Conservation (phyloP, 2,797 vertebrate species). For the Acanthopagrus latus region DNA sequence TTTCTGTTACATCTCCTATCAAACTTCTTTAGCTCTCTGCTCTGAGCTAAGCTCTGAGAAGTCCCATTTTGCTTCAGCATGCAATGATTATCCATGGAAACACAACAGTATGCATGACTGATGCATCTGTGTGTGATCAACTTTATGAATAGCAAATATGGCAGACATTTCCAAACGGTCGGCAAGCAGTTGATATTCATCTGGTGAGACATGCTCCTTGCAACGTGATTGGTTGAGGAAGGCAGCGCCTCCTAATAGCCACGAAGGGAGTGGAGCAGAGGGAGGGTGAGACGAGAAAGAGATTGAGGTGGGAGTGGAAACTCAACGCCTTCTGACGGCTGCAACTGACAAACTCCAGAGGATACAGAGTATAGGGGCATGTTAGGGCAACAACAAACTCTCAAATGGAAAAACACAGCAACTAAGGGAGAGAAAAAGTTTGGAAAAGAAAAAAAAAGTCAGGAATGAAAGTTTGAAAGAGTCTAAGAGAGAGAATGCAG, state of each 20-base stretch:
- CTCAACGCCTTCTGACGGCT: conserved; percentile 71
- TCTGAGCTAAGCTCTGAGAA: conserved; percentile 8
- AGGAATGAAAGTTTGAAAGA: conserved; percentile 28
- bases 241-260: conserved; percentile 76
- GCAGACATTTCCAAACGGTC: conserved; percentile 56
- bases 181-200: conserved; percentile 60
- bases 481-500: conserved; percentile 26
- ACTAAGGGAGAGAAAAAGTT: conserved; percentile 20
- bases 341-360: conserved; percentile 76
- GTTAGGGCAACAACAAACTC: conserved; percentile 69
- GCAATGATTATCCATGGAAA: conserved; percentile 50
- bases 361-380: conserved; percentile 64
- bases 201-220: conserved; percentile 58
- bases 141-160: conserved; percentile 63
- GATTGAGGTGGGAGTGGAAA: conserved; percentile 72
- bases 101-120: conserved; percentile 34
- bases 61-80: conserved; percentile 34
- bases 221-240: conserved; percentile 70
- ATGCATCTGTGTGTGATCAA: conserved; percentile 62
- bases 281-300: conserved; percentile 63
- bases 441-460: conserved; percentile 1
- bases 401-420: conserved; percentile 55
- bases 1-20: conserved; percentile 49
- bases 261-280: conserved; percentile 67
- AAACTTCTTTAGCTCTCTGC: conserved; percentile 38